Conservation (phyloP, 2,797 vertebrate species). For the Takifugu rubripes region DNA sequence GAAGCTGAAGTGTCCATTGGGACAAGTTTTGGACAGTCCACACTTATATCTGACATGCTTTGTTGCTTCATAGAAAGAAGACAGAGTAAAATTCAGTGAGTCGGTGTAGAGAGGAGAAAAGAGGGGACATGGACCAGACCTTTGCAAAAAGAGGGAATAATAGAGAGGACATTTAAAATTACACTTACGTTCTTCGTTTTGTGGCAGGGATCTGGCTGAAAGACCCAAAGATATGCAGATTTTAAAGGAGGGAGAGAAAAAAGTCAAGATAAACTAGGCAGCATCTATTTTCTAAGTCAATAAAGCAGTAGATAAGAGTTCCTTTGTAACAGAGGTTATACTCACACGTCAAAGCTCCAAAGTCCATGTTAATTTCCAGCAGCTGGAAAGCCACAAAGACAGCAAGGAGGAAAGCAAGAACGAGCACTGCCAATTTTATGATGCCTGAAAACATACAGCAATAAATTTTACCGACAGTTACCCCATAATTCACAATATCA, state of each 20-base stretch:
- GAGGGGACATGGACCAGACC: not conserved
- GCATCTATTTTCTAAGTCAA: too few relatives aligned
- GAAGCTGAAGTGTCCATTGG: conserved; percentile 87
- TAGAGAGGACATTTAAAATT: not conserved
- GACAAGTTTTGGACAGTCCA: conserved; percentile 87
- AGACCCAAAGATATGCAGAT: conserved; percentile 1
- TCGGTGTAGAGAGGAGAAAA: not conserved
- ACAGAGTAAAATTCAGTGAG: not conserved
- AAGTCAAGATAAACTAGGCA: too few relatives aligned
- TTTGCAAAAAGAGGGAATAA: not conserved
- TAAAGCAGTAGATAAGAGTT: not conserved
- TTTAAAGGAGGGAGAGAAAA: not conserved
- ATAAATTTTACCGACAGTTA: not conserved
- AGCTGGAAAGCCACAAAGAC: conserved; percentile 91
- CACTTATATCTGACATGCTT: conserved; percentile 83
- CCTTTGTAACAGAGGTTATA: conserved; percentile 15
- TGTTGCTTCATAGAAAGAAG: conserved; percentile 68
- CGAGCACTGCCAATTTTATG: conserved; percentile 80
- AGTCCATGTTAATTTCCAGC: conserved; percentile 87
- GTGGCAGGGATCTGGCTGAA: conserved; percentile 73
- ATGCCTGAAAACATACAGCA: conserved; percentile 68
- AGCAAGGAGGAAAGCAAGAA: conserved; percentile 81
- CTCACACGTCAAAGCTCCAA: conserved; percentile 84
- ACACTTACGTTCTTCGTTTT: conserved; percentile 79
- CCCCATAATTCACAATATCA: not conserved